These are phyloP conservation scores for Delphinapterus leucas DNA, from an alignment of 2,113 vertebrate genomes.

Conservation along the genomic window DNA sequence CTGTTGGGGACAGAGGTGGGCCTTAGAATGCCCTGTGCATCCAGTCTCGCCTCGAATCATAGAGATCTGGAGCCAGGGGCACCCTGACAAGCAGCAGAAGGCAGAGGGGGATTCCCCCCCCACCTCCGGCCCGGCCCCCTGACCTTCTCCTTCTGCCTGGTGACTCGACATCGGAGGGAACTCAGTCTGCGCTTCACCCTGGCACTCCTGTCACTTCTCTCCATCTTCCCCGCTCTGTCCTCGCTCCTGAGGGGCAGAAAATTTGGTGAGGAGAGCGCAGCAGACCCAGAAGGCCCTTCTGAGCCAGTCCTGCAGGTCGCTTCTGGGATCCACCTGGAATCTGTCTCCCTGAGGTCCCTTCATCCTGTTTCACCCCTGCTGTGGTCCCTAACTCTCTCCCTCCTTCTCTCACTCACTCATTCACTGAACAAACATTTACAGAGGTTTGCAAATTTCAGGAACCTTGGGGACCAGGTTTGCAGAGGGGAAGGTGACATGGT, in stretches of 20 bases:
- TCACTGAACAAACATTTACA: background rate
- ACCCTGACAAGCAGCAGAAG: background rate
- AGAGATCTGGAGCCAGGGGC: background rate
- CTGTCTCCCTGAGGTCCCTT: background rate
- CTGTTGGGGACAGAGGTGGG: constrained; percentile 48
- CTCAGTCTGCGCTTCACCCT: constrained; percentile 94
- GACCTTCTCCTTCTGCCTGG: constrained; percentile 96
- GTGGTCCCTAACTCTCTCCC: background rate
- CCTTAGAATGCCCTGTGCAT: background rate
- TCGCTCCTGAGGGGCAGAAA: constrained; percentile 78
- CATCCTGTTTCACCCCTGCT: background rate
- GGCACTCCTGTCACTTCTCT: constrained; percentile 89
- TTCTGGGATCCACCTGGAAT: background rate
- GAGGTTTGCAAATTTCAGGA: background rate
- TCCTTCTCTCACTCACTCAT: background rate
- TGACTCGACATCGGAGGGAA: constrained; percentile 90
- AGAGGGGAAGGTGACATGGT: background rate
- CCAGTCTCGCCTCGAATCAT: background rate
- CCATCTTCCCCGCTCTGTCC: constrained; percentile 83
- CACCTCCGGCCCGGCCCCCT: background rate
- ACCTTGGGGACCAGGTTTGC: rapidly evolving
- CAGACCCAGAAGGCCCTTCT: background rate
- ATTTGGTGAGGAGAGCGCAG: background rate
- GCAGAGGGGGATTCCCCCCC: background rate
- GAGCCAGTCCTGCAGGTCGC: background rate